Evolutionary conservation across 2,113 vertebrate species (phyloP).

Genomic region (Eretmochelys imbricata): DNA sequence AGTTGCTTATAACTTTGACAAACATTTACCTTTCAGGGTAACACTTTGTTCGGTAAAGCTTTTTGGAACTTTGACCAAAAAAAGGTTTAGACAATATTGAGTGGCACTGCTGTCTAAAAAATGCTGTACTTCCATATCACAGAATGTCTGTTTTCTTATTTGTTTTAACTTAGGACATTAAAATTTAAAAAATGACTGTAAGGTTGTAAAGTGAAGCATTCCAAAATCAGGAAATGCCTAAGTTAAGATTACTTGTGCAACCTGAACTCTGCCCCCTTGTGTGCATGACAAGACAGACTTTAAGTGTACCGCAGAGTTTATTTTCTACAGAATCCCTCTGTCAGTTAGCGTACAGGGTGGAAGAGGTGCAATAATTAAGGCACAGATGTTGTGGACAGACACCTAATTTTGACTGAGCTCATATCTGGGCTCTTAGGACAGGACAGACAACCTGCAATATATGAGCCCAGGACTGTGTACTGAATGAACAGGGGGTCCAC

Average conservation of each 20-base stretch:
- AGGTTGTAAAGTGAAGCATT: constrained; percentile 27
- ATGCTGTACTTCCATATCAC: background rate
- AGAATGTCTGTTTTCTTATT: background rate
- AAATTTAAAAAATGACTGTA: background rate
- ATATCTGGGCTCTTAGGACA: background rate
- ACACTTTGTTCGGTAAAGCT: constrained; percentile 55
- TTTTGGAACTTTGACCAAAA: constrained; percentile 25
- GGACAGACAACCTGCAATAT: background rate
- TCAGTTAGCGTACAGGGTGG: constrained; percentile 7
- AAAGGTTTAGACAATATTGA: background rate
- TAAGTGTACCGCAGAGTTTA: background rate
- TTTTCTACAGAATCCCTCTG: background rate
- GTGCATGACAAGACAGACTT: background rate
- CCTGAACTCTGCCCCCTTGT: constrained; percentile 15
- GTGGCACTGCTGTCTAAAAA: background rate
- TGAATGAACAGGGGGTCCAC: constrained; percentile 40
- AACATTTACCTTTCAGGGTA: constrained; percentile 24
- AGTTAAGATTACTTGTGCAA: constrained; percentile 42
- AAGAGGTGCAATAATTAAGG: constrained; percentile 1
- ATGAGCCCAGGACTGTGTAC: constrained; percentile 32
- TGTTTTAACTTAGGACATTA: background rate
- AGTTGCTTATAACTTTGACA: constrained; percentile 11
- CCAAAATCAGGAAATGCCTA: constrained; percentile 37
- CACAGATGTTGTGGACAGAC: background rate
- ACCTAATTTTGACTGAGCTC: background rate